Conservation (phyloP, 1,140 invertebrate species). For the Ceratitis capitata region DNA sequence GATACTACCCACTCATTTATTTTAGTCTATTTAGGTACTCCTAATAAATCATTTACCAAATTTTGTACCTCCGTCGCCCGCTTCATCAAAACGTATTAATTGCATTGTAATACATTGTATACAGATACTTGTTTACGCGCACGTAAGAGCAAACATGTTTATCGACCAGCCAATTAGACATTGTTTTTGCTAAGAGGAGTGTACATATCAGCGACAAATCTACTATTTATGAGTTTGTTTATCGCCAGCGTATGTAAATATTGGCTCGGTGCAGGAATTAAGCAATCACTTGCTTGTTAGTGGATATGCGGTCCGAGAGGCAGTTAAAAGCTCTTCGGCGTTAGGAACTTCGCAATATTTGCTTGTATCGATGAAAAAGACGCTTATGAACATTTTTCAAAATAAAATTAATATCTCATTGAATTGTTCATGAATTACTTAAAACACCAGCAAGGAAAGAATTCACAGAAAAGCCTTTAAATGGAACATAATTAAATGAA, state of each 20-base stretch:
- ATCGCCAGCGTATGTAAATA: not conserved
- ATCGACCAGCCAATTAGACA: not conserved
- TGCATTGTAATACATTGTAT: not conserved
- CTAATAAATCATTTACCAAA: no score
- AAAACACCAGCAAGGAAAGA: no score
- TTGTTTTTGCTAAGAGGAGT: not conserved
- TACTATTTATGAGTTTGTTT: not conserved
- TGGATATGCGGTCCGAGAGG: no score
- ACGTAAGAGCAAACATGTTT: not conserved
- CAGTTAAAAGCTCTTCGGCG: no score
- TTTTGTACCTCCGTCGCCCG: not conserved
- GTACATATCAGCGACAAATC: not conserved
- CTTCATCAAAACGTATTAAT: not conserved
- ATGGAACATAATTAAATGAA: no score
- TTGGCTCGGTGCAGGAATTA: not conserved
- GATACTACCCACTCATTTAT: not conserved
- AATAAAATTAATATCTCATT: no score
- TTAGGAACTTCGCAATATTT: no score
- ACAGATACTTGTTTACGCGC: not conserved
- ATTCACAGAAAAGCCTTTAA: no score
- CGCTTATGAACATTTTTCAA: no score
- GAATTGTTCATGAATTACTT: no score
- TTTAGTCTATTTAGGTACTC: not conserved
- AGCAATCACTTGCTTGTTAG: not conserved
- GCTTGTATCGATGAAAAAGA: no score